Evolutionary conservation across 2,888 invertebrate species (phyloP).

Genomic region (Stictocephala bisonia): DNA sequence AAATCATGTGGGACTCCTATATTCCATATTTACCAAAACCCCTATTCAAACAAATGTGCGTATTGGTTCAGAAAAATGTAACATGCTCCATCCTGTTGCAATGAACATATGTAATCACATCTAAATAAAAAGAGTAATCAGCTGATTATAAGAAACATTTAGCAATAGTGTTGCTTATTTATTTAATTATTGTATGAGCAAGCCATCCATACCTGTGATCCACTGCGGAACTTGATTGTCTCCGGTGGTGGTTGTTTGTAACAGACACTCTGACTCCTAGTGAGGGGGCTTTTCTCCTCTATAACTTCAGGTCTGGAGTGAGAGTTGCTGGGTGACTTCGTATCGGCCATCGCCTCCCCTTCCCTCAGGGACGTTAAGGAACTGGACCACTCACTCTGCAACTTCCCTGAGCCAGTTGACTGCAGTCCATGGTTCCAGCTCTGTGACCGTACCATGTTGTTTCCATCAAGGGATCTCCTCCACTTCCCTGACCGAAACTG

Average conservation of each 20-base stretch:
- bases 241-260: constrained; percentile 20
- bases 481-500: constrained; percentile 43
- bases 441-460: constrained; percentile 33
- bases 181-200: too few species aligned
- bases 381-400: constrained; percentile 40
- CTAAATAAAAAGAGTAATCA: too few species aligned
- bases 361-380: constrained; percentile 33
- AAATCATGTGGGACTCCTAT: too few species aligned
- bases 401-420: constrained; percentile 33
- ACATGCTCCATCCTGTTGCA: too few species aligned
- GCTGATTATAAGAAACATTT: too few species aligned
- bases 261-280: constrained; percentile 38
- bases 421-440: constrained; percentile 46
- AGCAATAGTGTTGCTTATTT: too few species aligned
- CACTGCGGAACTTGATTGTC: constrained; percentile 9
- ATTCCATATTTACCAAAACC: too few species aligned
- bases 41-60: too few species aligned
- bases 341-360: constrained; percentile 27
- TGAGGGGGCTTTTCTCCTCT: background rate
- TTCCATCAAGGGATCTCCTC: constrained; percentile 8
- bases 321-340: background rate
- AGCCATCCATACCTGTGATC: constrained; percentile 29
- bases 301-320: background rate
- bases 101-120: too few species aligned
- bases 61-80: too few species aligned